phyloP scores from a whole-genome alignment of 2,888 invertebrate species.

The Serrognathus titanus region DNA sequence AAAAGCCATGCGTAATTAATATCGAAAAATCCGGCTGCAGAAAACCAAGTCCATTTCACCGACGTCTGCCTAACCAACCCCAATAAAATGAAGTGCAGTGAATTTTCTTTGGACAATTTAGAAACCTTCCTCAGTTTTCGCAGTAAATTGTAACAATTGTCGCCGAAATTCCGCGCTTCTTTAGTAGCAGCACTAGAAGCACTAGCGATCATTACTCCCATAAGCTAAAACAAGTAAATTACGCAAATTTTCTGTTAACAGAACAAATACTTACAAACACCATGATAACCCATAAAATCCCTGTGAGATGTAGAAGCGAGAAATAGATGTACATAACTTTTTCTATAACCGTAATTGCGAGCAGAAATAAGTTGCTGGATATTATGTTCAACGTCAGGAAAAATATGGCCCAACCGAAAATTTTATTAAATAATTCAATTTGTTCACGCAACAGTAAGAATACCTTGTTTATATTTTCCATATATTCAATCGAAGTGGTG shows the following conservation, averaged over 20 bases:
- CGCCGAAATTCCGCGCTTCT: background rate
- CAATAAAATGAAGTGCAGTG: background rate
- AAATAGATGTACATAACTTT: background rate
- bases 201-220: background rate
- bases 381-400: background rate
- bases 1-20: background rate
- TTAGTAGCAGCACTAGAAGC: background rate
- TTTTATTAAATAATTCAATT: background rate
- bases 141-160: background rate
- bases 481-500: too few relatives aligned
- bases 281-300: background rate
- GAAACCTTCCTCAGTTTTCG: background rate
- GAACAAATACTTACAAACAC: background rate
- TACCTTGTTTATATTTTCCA: background rate
- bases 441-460: background rate
- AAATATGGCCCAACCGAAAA: background rate
- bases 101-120: too few relatives aligned
- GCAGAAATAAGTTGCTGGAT: background rate
- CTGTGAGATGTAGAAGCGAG: background rate
- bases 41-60: background rate
- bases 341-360: background rate
- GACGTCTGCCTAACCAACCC: background rate
- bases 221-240: background rate
- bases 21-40: background rate
- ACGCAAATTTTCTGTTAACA: background rate